A percentile compares a stretch with the other conserved stretches of the same genome.
Conservation (phyloP, 2,113 vertebrate species). For the Pimephales promelas region DNA sequence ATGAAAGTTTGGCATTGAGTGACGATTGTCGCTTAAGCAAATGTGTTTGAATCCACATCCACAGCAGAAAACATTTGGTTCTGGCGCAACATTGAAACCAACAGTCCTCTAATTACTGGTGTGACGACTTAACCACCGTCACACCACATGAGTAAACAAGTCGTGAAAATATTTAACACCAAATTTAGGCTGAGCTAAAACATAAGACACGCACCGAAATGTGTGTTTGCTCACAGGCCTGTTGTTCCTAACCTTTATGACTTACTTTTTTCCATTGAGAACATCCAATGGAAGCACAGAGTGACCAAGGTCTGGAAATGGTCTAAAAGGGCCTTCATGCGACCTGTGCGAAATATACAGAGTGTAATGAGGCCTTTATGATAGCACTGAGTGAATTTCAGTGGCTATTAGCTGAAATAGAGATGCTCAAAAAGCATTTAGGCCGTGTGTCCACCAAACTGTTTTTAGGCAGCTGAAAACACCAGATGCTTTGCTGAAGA, state of each 20-base stretch:
- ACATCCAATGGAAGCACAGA: background rate
- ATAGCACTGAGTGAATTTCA: too few species aligned
- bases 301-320: background rate
- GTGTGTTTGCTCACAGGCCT: background rate
- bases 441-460: too few species aligned
- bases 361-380: too few species aligned
- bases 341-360: too few species aligned
- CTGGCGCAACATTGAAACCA: background rate
- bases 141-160: slow-evolving; percentile 18
- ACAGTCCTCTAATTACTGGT: background rate
- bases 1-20: background rate
- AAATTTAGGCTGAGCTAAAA: background rate
- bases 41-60: too few species aligned
- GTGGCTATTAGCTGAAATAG: too few species aligned
- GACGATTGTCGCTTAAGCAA: background rate
- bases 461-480: too few species aligned
- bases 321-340: background rate
- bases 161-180: slow-evolving; percentile 18
- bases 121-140: background rate
- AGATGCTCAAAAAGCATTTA: too few species aligned
- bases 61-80: background rate
- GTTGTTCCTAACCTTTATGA: background rate
- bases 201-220: background rate
- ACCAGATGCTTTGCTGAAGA: too few species aligned
- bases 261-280: background rate